These are phyloP conservation scores for Camelus dromedarius DNA, from an alignment of 2,113 vertebrate species.

Conservation along the genomic window DNA sequence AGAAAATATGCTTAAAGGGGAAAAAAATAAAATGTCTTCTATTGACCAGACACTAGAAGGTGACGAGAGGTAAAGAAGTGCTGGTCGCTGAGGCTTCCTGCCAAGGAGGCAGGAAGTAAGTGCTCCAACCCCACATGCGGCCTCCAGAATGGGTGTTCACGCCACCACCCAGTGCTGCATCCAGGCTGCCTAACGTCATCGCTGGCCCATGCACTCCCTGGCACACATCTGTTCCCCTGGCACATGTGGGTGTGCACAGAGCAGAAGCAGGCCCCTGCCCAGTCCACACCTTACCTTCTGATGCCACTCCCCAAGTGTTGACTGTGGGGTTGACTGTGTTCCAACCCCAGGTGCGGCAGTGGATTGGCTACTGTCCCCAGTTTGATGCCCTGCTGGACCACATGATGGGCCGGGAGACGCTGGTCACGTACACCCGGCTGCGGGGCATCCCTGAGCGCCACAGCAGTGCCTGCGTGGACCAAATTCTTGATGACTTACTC, in stretches of 20 bases:
- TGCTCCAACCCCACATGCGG: not conserved
- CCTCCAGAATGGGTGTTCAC: not conserved
- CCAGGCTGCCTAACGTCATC: not conserved
- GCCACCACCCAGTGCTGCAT: not conserved
- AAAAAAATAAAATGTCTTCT: not conserved
- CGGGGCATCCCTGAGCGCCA: slow-evolving; percentile 96
- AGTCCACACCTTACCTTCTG: not conserved
- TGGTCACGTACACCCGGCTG: slow-evolving; percentile 95
- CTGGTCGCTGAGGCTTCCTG: not conserved
- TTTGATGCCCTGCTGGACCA: slow-evolving; percentile 97
- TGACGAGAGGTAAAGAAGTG: not conserved
- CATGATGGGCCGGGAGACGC: slow-evolving; percentile 97
- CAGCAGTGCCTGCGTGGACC: slow-evolving; percentile 94
- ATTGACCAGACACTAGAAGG: not conserved
- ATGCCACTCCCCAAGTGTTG: not conserved
- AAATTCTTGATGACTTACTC: slow-evolving; percentile 93
- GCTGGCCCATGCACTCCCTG: not conserved
- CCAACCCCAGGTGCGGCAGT: slow-evolving; percentile 92
- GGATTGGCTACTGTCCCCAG: slow-evolving; percentile 98
- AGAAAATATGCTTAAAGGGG: not conserved
- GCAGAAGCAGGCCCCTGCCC: not conserved
- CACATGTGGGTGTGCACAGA: not conserved
- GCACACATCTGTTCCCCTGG: not conserved
- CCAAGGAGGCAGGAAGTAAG: not conserved
- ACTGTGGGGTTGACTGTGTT: no score